These are phyloP conservation scores for Cavia porcellus DNA, from an alignment of 2,113 vertebrate species.

Conservation along the genomic window DNA sequence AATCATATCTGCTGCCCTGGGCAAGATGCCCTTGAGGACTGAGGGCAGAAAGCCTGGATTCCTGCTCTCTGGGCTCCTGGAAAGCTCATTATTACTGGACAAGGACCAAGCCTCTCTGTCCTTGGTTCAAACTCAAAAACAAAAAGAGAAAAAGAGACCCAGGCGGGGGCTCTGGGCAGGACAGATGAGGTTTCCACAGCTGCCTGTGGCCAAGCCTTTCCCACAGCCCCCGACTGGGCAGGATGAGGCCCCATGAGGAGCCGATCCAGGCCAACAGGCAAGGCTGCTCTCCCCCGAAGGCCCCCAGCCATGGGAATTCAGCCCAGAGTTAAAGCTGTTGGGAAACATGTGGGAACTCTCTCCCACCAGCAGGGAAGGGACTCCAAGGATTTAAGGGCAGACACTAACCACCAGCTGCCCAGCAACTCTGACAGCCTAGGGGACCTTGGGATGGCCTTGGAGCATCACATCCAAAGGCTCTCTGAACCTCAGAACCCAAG, in stretches of 20 bases:
- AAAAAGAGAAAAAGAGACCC: neutral
- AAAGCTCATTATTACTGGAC: slow-evolving; percentile 54
- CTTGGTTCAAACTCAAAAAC: slow-evolving; percentile 57
- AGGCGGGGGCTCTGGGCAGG: neutral
- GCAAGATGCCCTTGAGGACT: neutral
- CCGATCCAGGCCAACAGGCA: too few relatives aligned
- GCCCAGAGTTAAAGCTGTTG: neutral
- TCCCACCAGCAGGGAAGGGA: neutral
- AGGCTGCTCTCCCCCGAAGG: neutral
- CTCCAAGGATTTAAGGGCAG: neutral
- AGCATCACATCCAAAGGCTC: neutral
- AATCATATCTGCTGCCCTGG: neutral
- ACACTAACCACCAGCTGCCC: neutral
- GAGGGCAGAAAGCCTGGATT: slow-evolving; percentile 46
- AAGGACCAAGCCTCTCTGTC: slow-evolving; percentile 63
- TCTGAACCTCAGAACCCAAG: neutral
- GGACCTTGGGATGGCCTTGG: neutral
- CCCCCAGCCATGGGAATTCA: neutral
- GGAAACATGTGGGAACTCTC: neutral
- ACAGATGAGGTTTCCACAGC: slow-evolving; percentile 14
- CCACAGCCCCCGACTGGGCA: neutral
- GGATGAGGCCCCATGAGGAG: neutral
- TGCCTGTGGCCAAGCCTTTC: neutral
- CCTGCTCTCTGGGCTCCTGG: slow-evolving; percentile 16
- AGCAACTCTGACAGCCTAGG: neutral